phyloP scores from a whole-genome alignment of 2,888 invertebrate genomes.

The Pristionchus japonicus region DNA sequence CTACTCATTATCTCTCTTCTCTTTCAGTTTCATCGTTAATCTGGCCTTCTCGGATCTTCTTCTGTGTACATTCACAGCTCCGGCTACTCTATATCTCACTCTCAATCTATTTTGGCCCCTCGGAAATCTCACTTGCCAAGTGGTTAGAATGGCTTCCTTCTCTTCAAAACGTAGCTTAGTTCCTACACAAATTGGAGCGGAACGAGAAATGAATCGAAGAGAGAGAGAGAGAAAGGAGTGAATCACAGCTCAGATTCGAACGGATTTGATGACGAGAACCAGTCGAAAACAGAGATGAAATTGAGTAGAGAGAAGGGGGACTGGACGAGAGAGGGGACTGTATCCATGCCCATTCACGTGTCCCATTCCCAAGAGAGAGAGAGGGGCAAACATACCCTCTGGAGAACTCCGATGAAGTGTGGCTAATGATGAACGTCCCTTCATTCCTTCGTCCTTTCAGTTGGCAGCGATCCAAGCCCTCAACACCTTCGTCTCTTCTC shows the following conservation, averaged over 20 bases:
- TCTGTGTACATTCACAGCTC: constrained; percentile 71
- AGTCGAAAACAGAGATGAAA: background rate
- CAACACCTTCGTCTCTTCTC: constrained; percentile 74
- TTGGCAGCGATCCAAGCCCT: constrained; percentile 72
- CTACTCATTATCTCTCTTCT: background rate
- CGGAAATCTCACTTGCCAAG: constrained; percentile 68
- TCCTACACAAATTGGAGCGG: background rate
- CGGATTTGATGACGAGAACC: background rate
- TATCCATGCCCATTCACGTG: background rate
- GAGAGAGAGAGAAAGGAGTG: too few species aligned
- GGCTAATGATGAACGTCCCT: background rate
- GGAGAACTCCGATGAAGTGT: background rate
- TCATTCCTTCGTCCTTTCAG: constrained; percentile 54
- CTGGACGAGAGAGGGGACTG: background rate
- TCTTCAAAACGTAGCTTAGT: constrained; percentile 26
- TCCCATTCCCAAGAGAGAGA: background rate
- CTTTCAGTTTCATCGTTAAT: constrained; percentile 72
- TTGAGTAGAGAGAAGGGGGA: background rate
- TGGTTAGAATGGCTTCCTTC: constrained; percentile 54
- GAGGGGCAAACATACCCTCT: background rate
- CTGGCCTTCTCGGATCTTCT: constrained; percentile 72
- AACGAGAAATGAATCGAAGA: background rate
- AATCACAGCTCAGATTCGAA: background rate
- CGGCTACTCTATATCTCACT: constrained; percentile 70
- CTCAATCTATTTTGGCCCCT: constrained; percentile 74